Conservation (phyloP, 2,888 invertebrate genomes). For the Hermodice carunculata region DNA sequence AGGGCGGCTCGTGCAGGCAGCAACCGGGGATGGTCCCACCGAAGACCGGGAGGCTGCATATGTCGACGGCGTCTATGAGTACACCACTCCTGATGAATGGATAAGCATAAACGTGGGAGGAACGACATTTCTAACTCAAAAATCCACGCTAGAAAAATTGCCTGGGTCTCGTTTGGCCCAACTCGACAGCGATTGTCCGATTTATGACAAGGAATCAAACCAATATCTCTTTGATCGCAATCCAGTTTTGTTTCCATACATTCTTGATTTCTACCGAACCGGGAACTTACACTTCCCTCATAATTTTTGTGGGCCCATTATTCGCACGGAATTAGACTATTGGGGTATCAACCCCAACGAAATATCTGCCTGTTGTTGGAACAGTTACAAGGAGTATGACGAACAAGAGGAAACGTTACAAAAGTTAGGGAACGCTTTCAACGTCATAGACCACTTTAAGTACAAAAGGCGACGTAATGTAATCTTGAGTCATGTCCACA, state of each 20-base stretch:
- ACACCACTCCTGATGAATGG: too few relatives aligned
- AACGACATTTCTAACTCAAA: slow-evolving; percentile 4
- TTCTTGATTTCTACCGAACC: slow-evolving; percentile 20
- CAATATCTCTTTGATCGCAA: slow-evolving; percentile 17
- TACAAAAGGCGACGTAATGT: background rate
- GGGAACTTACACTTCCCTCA: slow-evolving; percentile 48
- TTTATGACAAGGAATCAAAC: background rate
- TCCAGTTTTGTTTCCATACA: slow-evolving; percentile 14
- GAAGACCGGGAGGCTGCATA: too few relatives aligned
- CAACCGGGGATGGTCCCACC: too few relatives aligned
- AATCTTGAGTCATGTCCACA: slow-evolving; percentile 7
- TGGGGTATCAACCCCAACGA: slow-evolving; percentile 46
- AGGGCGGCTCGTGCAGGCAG: too few relatives aligned
- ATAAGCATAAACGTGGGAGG: slow-evolving; percentile 15
- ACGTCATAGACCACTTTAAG: slow-evolving; percentile 12
- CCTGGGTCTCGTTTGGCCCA: slow-evolving; percentile 1
- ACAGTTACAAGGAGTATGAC: slow-evolving; percentile 13
- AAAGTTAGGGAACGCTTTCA: slow-evolving; percentile 17
- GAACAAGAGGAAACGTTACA: slow-evolving; percentile 23
- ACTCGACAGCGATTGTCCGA: background rate
- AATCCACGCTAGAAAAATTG: slow-evolving; percentile 2
- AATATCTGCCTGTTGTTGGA: slow-evolving; percentile 48
- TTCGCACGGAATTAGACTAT: slow-evolving; percentile 46
- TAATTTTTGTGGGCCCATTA: slow-evolving; percentile 39
- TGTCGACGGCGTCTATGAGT: too few relatives aligned